Evolutionary conservation across 2,888 invertebrate genomes (phyloP), one percentile per base, ranked within the genome.

Genomic region (Melipona bicolor): DNA sequence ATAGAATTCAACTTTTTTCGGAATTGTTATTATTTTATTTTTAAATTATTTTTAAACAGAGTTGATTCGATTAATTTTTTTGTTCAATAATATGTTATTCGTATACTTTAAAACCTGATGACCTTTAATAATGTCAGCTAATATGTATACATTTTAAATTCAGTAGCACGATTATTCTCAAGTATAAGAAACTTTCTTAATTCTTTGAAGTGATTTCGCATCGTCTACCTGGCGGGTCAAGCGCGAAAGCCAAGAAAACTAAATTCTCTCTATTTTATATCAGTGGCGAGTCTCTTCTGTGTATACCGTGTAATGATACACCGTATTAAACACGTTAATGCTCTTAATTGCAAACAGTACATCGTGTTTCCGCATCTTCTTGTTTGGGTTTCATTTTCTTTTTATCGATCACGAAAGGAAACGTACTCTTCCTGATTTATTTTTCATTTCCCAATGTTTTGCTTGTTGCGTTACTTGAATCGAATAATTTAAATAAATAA

Each of bases 261-360:
- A n/a, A 56, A 56, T 56, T n/a, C 56, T 56, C n/a, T 56, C n/a
- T 15, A 56, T 56, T 56, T 56, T n/a, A n/a, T 3, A 15, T n/a
- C 5, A 56, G 5, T 56, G 4, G n/a, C n/a, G 15, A 56, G 56
- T n/a, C 56, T 15, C n/a, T 56, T 15, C 13, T 13, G n/a, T 56
- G 56, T n/a, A 56, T 15, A 56, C n/a, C n/a, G n/a, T n/a, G 56
- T 56, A 56, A 56, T 56, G n/a, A 56, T n/a, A 56, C n/a, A 56
- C 56, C n/a, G 74, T 67, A 24, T 24, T 71, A 68, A 65, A 70
- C 77, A 76, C 68, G 70, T 65, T n/a, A 68, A 71, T 72, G 52
- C 11, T 77, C 49, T 49, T 24, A n/a, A 56, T 65, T 54, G 64
- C 56, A 56, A 56, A n/a, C 56, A 56, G 56, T n/a, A 15, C 56